A percentile compares a stretch with the other conserved stretches of the same genome.
Conservation (phyloP, 2,888 invertebrate genomes). For the Conchocele bisecta region DNA sequence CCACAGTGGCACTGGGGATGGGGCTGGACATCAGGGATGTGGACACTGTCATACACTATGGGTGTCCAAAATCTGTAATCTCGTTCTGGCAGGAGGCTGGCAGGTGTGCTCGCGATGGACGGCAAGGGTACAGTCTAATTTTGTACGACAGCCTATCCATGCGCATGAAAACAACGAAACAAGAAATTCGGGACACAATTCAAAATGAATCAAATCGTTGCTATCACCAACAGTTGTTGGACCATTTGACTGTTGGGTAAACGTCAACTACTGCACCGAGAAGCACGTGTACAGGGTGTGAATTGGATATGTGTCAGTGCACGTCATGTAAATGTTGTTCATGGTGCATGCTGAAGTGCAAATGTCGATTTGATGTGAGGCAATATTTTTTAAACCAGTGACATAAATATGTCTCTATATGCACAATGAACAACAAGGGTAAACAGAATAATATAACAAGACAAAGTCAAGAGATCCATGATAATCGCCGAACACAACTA, state of each 20-base stretch:
- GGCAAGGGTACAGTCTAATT: slow-evolving; percentile 17
- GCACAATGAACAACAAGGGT: too few relatives aligned
- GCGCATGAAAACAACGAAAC: slow-evolving; percentile 26
- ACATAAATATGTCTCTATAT: too few relatives aligned
- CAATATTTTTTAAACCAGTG: too few relatives aligned
- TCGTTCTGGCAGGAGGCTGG: slow-evolving; percentile 50
- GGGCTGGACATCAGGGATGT: slow-evolving; percentile 47
- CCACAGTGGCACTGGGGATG: slow-evolving; percentile 53
- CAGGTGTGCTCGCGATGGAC: slow-evolving; percentile 43
- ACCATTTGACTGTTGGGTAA: slow-evolving; percentile 3
- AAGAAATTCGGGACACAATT: slow-evolving; percentile 21
- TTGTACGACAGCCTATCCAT: slow-evolving; percentile 36
- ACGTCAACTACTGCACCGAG: too few relatives aligned
- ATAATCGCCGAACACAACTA: too few relatives aligned
- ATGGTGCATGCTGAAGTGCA: too few relatives aligned
- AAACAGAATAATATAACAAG: too few relatives aligned
- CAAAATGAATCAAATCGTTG: slow-evolving; percentile 6
- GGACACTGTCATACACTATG: slow-evolving; percentile 33
- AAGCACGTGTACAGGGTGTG: too few relatives aligned
- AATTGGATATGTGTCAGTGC: too few relatives aligned
- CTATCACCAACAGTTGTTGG: slow-evolving; percentile 1
- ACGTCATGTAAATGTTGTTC: too few relatives aligned
- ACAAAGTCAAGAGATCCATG: too few relatives aligned
- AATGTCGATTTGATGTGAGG: too few relatives aligned
- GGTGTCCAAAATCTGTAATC: slow-evolving; percentile 41